Base-by-base conservation (phyloP, 2,113 vertebrate genomes). In the Pedetes capensis region DNA sequence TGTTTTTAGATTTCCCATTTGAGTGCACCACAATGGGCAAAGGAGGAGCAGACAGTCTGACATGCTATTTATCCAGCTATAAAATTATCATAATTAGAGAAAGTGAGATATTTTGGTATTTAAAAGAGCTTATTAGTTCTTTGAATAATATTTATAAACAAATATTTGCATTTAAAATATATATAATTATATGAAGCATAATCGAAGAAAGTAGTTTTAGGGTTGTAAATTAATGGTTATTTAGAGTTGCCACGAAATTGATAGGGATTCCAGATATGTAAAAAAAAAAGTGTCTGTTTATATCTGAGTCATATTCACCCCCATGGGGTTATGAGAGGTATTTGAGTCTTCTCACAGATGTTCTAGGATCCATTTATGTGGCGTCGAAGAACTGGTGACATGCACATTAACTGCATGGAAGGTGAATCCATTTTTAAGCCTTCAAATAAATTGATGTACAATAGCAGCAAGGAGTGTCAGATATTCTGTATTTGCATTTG, bases 141-240 rank as follows among this genome's bases (percentile, higher is more conserved):
- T 95, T 97, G 95, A 95, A 91, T 97, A 97, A 97, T 97, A 97
- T 97, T 97, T 97, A 97, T 97, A 97, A 97, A 96, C 95, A 97
- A 97, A 97, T 97, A 96, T 97, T 97, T 97, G 97, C 97, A 97
- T 97, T 97, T 97, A 96, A 97, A 96, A 97, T 97, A 96, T 97
- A 97, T 97, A 96, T 97, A 97, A 97, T 97, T 97, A 97, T 96
- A 97, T 87, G 89, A 96, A 95, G 95, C 97, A 96, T 97, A 95
- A 97, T 97, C 92, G 96, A 97, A 97, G 97, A 98, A 97, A 97
- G 51, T 96, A 97, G 95, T 98, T 97, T 91, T 96, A 97, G 93
- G 95, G 44, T 89, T 81, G 93, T 97, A 98, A 96, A 93, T 97
- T 94, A 95, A 96, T 97, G 95, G 89, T 85, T 97, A 97, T 97